These are phyloP conservation scores for Papilio gigon DNA, from an alignment of 2,888 invertebrate genomes.

Conservation along the genomic window DNA sequence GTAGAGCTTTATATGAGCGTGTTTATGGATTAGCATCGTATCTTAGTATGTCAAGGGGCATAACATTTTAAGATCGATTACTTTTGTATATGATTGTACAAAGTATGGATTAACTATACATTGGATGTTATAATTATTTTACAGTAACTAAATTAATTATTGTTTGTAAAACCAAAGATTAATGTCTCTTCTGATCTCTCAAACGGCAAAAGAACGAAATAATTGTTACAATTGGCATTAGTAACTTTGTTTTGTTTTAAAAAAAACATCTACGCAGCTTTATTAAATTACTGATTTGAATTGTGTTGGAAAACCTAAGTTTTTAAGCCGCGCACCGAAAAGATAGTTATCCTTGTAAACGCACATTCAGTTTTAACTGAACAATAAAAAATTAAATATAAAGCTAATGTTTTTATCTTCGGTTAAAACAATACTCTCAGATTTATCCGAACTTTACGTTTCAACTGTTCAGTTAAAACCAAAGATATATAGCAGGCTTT, in stretches of 20 bases:
- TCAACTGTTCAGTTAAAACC: too few relatives aligned
- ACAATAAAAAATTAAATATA: too few relatives aligned
- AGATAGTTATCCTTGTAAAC: too few relatives aligned
- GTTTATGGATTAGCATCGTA: constrained; percentile 16
- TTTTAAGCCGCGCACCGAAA: background rate
- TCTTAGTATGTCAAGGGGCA: constrained; percentile 15
- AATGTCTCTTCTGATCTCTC: background rate
- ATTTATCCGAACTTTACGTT: too few relatives aligned
- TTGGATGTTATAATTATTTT: background rate
- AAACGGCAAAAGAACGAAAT: background rate
- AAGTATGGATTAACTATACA: background rate
- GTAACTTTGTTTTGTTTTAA: background rate
- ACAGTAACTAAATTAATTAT: constrained; percentile 4
- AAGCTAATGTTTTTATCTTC: too few relatives aligned
- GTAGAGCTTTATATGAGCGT: constrained; percentile 17
- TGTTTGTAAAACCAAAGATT: constrained; percentile 32
- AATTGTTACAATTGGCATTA: background rate
- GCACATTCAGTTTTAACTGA: too few relatives aligned
- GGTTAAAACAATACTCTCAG: too few relatives aligned
- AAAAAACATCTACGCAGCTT: background rate
- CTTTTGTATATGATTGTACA: constrained; percentile 4
- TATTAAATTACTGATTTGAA: background rate
- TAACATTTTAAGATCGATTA: constrained; percentile 18
- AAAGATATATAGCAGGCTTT: too few relatives aligned
- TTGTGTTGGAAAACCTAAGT: background rate